Base-by-base conservation (phyloP, 2,113 vertebrate genomes). In the Callionymus lyra region DNA sequence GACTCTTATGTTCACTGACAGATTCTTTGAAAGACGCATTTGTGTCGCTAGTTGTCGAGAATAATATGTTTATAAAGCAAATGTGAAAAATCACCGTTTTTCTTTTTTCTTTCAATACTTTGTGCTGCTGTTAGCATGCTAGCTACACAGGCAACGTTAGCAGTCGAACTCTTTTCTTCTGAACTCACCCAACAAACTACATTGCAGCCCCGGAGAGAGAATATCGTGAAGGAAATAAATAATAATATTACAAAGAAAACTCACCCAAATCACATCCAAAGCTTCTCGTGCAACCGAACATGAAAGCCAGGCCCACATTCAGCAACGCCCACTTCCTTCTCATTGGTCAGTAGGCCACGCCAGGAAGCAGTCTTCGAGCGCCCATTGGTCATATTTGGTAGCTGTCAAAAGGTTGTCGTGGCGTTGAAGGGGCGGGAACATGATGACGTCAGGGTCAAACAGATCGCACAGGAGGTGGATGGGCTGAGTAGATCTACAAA, bases 21-120 rank as follows among this genome's bases (percentile, higher is more conserved):
- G 21, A 4, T 27, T 27, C 21, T 5, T 27, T 8, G 21, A 8
- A 27, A 5, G 21, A 8, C 4, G 8, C 21, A 27, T 27, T 4
- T 27, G 21, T 27, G 21, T 5, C 8, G 4, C 4, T 27, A 27
- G 21, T 27, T 47, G n/a, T 38, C 48, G 6, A 13, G 1, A 16
- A 47, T 61, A 19, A 44, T 34, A 21, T 32, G 10, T 59, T 14
- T 31, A 44, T 36, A 44, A 4, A 44, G 12, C 65, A 50, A 41
- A 47, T 43, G 9, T 11, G 40, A 56, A 38, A 79, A 83, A 84
- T 79, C 74, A 81, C 72, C 79, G 81, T 74, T 81, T 75, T 57
- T 82, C 68, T 77, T 58, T 76, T 18, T 16, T 63, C 64, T 53
- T 70, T 35, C 54, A 43, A 65, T 69, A 77, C 65, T 81, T 80